Conservation (phyloP, 37 sponge, comb jelly and placozoan species). For the Cladorhizidae sp. region DNA sequence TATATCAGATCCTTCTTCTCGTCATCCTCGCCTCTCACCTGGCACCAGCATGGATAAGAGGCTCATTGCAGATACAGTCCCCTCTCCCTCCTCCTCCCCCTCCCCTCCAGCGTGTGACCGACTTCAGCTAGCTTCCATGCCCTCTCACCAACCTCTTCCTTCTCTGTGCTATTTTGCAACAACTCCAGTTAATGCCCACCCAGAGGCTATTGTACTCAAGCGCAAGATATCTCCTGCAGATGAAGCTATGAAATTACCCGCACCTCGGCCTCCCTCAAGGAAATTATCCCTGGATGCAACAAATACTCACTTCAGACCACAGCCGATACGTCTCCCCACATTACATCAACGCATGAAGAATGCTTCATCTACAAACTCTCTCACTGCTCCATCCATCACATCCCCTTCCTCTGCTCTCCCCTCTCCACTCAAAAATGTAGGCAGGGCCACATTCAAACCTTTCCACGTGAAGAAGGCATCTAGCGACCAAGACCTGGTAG, state of each 20-base stretch:
- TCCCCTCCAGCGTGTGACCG: too few species aligned
- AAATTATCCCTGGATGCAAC: neutral
- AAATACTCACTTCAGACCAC: neutral
- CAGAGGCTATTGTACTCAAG: neutral
- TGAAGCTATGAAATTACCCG: neutral
- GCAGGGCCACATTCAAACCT: neutral
- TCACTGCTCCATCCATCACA: neutral
- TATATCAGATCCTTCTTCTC: neutral
- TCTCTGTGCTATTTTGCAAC: conserved; percentile 10
- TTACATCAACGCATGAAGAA: neutral
- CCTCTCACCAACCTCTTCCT: neutral
- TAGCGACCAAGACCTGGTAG: conserved; percentile 12
- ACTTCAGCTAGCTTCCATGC: too few species aligned
- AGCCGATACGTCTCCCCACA: conserved; percentile 8
- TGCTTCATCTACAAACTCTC: neutral
- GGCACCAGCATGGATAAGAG: too few species aligned
- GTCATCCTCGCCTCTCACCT: neutral
- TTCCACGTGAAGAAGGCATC: conserved; percentile 3
- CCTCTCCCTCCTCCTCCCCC: too few species aligned
- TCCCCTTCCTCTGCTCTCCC: too few species aligned
- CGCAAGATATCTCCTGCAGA: neutral
- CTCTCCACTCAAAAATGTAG: neutral
- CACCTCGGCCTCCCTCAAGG: neutral
- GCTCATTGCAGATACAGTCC: too few species aligned
- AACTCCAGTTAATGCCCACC: neutral